Percentiles rank a stretch among this genome's conserved stretches.
phyloP scores from a whole-genome alignment of 2,888 invertebrate species.

The Aleiodes alternator region DNA sequence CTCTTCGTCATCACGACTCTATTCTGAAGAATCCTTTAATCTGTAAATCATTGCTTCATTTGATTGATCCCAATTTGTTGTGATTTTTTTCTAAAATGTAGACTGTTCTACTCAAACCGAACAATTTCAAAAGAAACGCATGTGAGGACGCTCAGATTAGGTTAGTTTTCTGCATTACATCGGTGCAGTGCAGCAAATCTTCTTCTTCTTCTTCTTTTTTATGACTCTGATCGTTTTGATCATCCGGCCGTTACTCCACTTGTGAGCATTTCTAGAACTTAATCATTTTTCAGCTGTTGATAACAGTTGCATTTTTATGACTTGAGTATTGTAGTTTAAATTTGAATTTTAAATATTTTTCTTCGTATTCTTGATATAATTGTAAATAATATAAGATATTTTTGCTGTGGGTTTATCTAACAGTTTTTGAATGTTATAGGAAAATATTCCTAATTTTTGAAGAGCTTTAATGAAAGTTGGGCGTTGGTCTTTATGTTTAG shows the following conservation, averaged over 20 bases:
- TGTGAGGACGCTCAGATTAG: too few relatives aligned
- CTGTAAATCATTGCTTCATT: too few relatives aligned
- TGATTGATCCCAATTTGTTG: too few relatives aligned
- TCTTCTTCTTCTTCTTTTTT: too few relatives aligned
- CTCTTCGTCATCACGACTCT: too few relatives aligned
- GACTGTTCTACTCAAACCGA: too few relatives aligned
- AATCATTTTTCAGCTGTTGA: neutral
- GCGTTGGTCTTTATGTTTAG: neutral
- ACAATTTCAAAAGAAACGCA: too few relatives aligned
- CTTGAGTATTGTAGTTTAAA: neutral
- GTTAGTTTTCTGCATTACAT: too few relatives aligned
- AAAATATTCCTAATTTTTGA: neutral
- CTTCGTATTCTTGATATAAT: neutral
- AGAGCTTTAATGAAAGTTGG: neutral
- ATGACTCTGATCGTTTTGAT: neutral
- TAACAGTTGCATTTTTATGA: neutral
- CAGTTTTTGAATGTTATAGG: too few relatives aligned
- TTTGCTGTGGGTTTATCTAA: neutral
- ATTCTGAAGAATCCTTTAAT: too few relatives aligned
- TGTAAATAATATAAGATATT: neutral
- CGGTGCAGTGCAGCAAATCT: too few relatives aligned
- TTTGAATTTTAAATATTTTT: neutral
- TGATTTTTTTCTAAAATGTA: too few relatives aligned
- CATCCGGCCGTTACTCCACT: slow-evolving; percentile 4
- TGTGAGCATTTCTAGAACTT: neutral